These are phyloP conservation scores for Rhinopomastus cyanomelas DNA, from an alignment of 2,113 vertebrate genomes.

Conservation along the genomic window DNA sequence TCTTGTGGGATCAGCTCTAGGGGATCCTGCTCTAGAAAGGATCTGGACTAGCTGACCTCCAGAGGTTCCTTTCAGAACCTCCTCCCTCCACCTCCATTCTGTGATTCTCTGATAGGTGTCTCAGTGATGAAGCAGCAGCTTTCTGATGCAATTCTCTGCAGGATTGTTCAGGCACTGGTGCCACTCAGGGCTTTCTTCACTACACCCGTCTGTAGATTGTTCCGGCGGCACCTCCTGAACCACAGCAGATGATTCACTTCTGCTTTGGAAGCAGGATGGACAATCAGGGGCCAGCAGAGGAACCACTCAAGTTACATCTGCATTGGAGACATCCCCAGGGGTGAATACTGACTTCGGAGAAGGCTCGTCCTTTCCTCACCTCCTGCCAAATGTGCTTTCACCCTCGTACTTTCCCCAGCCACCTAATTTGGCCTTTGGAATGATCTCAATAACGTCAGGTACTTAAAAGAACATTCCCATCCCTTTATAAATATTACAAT, in stretches of 20 bases:
- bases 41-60: too few relatives aligned
- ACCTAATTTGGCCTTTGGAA: conserved; percentile 58
- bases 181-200: neutral
- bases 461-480: conserved; percentile 56
- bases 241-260: conserved; percentile 50
- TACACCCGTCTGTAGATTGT: neutral
- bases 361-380: conserved; percentile 9
- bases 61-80: too few relatives aligned
- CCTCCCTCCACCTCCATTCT: too few relatives aligned
- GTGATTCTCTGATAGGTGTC: neutral
- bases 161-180: neutral
- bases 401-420: conserved; percentile 15
- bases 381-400: conserved; percentile 57
- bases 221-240: conserved; percentile 39
- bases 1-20: too few relatives aligned
- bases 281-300: conserved; percentile 21
- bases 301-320: conserved; percentile 29
- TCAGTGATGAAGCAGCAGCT: neutral
- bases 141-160: conserved; percentile 46
- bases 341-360: conserved; percentile 17
- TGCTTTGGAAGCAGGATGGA: conserved; percentile 43
- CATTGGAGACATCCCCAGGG: conserved; percentile 19
- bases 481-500: conserved; percentile 65
- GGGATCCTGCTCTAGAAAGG: too few relatives aligned
- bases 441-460: conserved; percentile 45